These are phyloP conservation scores for Bos indicus DNA, from an alignment of 2,113 vertebrate genomes.

Conservation along the genomic window DNA sequence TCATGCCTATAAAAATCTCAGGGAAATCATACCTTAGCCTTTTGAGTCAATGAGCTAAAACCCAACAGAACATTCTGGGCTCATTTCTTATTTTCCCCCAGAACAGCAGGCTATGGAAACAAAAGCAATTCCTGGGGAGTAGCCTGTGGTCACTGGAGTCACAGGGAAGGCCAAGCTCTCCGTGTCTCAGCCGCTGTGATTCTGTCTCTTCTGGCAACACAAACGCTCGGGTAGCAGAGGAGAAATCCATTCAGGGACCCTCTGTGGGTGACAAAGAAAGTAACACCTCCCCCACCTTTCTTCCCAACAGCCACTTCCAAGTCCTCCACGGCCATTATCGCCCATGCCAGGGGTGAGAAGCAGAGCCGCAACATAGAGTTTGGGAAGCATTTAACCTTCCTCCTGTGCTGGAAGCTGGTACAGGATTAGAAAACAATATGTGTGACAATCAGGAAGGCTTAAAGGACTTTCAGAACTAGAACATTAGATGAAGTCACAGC, in stretches of 20 bases:
- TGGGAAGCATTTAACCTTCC: background rate
- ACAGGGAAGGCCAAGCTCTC: background rate
- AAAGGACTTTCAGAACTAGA: slow-evolving; percentile 33
- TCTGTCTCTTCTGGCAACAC: slow-evolving; percentile 18
- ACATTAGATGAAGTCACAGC: background rate
- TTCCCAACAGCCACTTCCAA: background rate
- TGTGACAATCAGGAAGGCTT: background rate
- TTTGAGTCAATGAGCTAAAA: slow-evolving; percentile 69
- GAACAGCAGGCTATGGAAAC: background rate
- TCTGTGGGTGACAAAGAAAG: background rate
- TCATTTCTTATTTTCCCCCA: slow-evolving; percentile 38
- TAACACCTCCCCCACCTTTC: background rate
- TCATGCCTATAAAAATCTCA: slow-evolving; percentile 44
- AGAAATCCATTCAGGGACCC: background rate
- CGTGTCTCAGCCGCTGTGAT: background rate
- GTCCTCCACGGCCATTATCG: background rate
- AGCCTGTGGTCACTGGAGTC: background rate
- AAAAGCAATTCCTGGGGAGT: background rate
- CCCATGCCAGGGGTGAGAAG: background rate
- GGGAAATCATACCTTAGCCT: slow-evolving; percentile 63
- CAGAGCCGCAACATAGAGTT: background rate
- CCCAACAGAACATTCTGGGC: slow-evolving; percentile 26
- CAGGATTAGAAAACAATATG: background rate
- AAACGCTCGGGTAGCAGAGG: background rate
- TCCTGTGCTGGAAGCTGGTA: background rate